Percentiles rank a stretch among this genome's conserved stretches.
These are phyloP conservation scores for Diphyllodes magnificus DNA, from an alignment of 2,113 vertebrate genomes.

Conservation along the genomic window DNA sequence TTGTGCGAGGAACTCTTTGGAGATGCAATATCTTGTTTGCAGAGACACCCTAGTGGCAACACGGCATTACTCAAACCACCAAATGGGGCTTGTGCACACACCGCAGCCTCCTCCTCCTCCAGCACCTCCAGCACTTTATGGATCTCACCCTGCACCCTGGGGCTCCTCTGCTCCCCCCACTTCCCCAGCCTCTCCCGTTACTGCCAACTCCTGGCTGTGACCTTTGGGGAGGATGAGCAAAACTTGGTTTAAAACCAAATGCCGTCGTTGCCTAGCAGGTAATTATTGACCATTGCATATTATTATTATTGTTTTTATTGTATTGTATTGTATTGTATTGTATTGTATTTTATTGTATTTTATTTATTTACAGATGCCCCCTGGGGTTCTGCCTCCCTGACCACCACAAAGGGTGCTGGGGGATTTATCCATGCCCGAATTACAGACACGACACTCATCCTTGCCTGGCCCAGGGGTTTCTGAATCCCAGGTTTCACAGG, in stretches of 20 bases:
- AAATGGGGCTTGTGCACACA: not conserved
- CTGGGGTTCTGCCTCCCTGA: not conserved
- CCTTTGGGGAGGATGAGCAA: not conserved
- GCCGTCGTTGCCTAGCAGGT: not conserved
- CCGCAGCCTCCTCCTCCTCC: not conserved
- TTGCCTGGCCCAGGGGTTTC: not conserved
- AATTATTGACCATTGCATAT: not conserved
- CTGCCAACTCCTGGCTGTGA: not conserved
- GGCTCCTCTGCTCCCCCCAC: not conserved
- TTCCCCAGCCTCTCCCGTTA: not conserved
- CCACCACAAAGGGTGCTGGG: not conserved
- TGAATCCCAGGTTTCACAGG: not conserved
- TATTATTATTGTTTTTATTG: not conserved
- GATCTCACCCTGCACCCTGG: not conserved
- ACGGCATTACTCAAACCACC: conserved; percentile 37
- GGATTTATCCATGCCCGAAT: not conserved
- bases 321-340: not conserved
- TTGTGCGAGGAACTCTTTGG: conserved; percentile 38
- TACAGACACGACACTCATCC: accelerated
- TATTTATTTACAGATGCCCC: not conserved
- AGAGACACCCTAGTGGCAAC: conserved; percentile 54
- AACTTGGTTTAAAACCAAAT: not conserved
- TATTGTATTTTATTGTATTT: not conserved
- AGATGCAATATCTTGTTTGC: conserved; percentile 49
- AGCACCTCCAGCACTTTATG: not conserved